Conservation (phyloP, 2,113 vertebrate genomes). For the Sigmodon hispidus region DNA sequence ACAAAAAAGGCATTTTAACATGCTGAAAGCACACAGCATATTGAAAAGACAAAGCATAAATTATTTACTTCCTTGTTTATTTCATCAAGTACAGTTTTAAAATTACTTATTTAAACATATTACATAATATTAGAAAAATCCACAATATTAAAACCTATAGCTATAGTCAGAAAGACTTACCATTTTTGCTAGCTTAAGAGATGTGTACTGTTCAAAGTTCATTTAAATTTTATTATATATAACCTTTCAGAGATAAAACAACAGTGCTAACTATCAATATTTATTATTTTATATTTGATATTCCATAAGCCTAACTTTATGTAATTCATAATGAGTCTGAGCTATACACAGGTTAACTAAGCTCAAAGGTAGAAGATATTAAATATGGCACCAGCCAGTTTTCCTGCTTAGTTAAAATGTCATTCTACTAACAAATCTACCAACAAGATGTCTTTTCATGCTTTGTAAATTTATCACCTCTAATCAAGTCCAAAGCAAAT, state of each 20-base stretch:
- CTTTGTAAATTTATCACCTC: conserved; percentile 1
- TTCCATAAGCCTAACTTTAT: background rate
- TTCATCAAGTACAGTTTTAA: conserved; percentile 28
- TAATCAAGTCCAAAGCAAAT: conserved; percentile 39
- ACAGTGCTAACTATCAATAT: background rate
- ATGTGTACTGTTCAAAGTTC: conserved; percentile 8
- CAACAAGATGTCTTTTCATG: background rate
- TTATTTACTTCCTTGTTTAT: conserved; percentile 23
- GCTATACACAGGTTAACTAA: background rate
- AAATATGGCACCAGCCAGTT: background rate
- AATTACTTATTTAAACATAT: conserved; percentile 32
- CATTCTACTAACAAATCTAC: background rate
- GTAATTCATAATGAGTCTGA: conserved; percentile 11
- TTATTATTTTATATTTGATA: background rate
- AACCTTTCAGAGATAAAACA: conserved; percentile 6
- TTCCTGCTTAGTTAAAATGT: background rate
- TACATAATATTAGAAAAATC: conserved; percentile 11
- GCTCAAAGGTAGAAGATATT: background rate
- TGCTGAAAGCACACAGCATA: background rate
- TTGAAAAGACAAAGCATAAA: conserved; percentile 41
- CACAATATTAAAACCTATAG: background rate
- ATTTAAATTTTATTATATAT: conserved; percentile 4
- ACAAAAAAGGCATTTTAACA: background rate
- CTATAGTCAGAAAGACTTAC: background rate
- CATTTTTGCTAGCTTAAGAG: conserved; percentile 40